Evolutionary conservation across 2,888 invertebrate genomes (phyloP), one percentile per base, ranked within the genome.

Genomic region (Ellobium chinense): DNA sequence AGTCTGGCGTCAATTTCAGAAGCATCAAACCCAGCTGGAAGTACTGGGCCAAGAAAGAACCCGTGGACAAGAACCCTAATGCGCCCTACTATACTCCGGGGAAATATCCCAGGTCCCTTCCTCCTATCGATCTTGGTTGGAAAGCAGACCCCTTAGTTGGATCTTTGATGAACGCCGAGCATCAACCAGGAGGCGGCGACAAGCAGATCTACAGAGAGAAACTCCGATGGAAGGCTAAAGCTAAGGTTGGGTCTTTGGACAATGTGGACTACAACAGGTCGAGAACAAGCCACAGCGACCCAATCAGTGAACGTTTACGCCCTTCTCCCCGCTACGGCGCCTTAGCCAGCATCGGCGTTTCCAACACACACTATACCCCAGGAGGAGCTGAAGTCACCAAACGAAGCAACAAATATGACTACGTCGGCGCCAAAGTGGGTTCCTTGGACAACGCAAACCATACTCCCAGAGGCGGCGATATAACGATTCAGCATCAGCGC

Each of bases 221-320:
- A 73, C 78, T 91, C 36, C 86, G 89, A 2, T 93, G 93, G 93
- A 96, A 96, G 86, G 96, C 96, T 0, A 95, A 96, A 77, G 96
- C 98, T 4, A 96, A 96, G 93, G 96, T 98, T 91, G 97, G 88
- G 14, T 89, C 89, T 34, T 75, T 90, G 76, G 88, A 89, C 58
- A 89, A 89, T 75, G 69, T 87, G 2, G 78, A 84, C 73, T 85
- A 88, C 68, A 75, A 66, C 34, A 36, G 65, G 2, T 21, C 65
- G 1, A 24, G 29, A 21, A 31, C 65, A 24, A 68, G 65, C 62
- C 66, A 76, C 12, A 83, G 78, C 58, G 80, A 80, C n/a, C 81
- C 82, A 18, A 58, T 37, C 46, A 2, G 46, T 12, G 34, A 74
- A 34, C 69, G 56, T 37, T 37, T 58, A n/a, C 27, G 77, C 39